These are phyloP conservation scores for Sebastes reedi DNA, from an alignment of 2,797 vertebrate species.

Conservation along the genomic window DNA sequence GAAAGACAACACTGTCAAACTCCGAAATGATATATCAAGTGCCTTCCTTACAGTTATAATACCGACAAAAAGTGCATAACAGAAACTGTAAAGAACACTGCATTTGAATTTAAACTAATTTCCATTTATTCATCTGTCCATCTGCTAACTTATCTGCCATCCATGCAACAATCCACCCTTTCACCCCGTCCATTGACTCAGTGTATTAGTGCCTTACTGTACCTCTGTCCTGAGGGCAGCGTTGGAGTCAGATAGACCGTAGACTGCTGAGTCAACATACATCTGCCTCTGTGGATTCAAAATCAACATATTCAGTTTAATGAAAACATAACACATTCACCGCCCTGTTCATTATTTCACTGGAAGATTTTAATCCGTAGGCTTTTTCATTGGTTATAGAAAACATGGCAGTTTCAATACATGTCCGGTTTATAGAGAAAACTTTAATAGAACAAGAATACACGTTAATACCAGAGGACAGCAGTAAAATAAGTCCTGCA, in stretches of 20 bases:
- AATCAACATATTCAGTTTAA: slow-evolving; percentile 34
- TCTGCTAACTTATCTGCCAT: background rate
- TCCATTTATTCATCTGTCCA: background rate
- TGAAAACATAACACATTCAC: slow-evolving; percentile 28
- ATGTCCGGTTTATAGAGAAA: slow-evolving; percentile 38
- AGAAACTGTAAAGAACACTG: background rate
- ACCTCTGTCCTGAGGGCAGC: slow-evolving; percentile 72
- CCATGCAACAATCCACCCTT: background rate
- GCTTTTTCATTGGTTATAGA: background rate
- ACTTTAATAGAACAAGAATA: slow-evolving; percentile 21
- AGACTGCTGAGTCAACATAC: slow-evolving; percentile 85
- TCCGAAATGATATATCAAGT: background rate
- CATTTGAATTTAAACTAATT: background rate
- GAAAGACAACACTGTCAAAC: background rate
- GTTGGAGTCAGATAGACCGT: slow-evolving; percentile 82
- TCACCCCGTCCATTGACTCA: background rate
- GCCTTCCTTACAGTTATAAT: background rate
- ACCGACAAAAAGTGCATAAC: background rate
- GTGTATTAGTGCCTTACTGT: slow-evolving; percentile 8
- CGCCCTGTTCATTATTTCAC: slow-evolving; percentile 18
- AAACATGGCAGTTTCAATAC: slow-evolving; percentile 18
- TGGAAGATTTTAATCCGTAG: slow-evolving; percentile 30
- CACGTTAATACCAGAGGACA: slow-evolving; percentile 21
- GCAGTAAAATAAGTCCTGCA: slow-evolving; percentile 42
- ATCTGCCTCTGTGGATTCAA: slow-evolving; percentile 85